Evolutionary conservation across 2,113 vertebrate genomes (phyloP), one percentile per base, ranked within the genome.

Genomic region (Saguinus midas): DNA sequence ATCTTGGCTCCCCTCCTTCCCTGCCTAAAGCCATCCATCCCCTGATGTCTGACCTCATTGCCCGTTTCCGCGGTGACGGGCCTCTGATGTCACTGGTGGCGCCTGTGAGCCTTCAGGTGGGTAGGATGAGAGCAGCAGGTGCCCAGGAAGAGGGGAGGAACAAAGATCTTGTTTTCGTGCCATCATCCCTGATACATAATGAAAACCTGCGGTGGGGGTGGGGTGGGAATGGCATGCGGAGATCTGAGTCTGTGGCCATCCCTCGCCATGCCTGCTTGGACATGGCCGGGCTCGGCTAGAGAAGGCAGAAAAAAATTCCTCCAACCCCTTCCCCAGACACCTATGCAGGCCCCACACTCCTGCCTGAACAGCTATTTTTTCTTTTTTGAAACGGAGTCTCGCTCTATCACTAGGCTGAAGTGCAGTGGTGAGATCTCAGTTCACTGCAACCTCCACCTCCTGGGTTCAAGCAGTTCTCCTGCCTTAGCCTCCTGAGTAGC

Each of bases 11-110:
- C 83, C 21, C 27, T 79, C 37, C n/a, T n/a, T 45, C 70, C 29
- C 52, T 29, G n/a, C 81, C 66, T 21, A 64, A 66, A 93, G 76
- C 83, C 89, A 40, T 75, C 95, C 18, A 6, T 16, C 48, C 25
- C 91, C 72, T 0, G 3, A 92, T 32, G 73, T 48, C 92, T 94
- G 94, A 96, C 90, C 95, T 97, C 87, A 58, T 43, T 85, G 81
- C 55, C 89, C 0, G 37, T 94, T 92, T 94, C 95, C 23, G 0
- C 0, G 6, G 94, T 0, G 73, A 96, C 78, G 0, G 68, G 32
- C 85, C 37, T 58, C 27, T 55, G 96, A 94, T 45, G 92, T 97
- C 97, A 93, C 76, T 27, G 0, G 2, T 4, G n/a, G 92, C 45
- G 85, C 75, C 84, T n/a, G 2, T 0, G 55, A 94, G 91, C 61